A percentile compares a stretch with the other conserved stretches of the same genome.
These are phyloP conservation scores for Thalassaphorura encarpata DNA, from an alignment of 1,140 invertebrate species.

Conservation along the genomic window DNA sequence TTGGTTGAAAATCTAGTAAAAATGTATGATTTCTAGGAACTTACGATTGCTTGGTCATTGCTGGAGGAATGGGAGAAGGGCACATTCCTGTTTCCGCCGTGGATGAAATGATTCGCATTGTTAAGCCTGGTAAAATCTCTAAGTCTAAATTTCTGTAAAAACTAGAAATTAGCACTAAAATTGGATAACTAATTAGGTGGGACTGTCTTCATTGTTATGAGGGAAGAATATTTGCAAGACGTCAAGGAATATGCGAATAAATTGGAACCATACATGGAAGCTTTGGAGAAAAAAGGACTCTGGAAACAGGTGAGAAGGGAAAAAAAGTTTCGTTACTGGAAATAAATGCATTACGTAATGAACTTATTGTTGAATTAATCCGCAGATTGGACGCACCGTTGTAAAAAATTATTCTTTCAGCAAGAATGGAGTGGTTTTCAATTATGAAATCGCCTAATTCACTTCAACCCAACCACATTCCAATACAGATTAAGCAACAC, in stretches of 20 bases:
- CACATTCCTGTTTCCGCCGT: constrained; percentile 40
- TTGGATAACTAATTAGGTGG: too few relatives aligned
- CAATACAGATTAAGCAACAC: too few relatives aligned
- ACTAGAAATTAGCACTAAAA: too few relatives aligned
- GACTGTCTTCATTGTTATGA: constrained; percentile 39
- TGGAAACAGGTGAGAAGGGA: constrained; percentile 34
- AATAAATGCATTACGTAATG: not conserved
- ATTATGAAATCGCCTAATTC: constrained; percentile 18
- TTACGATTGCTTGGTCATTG: constrained; percentile 37
- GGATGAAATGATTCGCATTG: constrained; percentile 39
- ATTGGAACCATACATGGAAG: constrained; percentile 37
- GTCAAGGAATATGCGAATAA: constrained; percentile 38
- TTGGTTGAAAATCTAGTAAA: not conserved
- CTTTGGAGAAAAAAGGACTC: constrained; percentile 33
- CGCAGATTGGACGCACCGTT: constrained; percentile 32
- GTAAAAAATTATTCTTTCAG: constrained; percentile 37
- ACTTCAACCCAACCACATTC: too few relatives aligned
- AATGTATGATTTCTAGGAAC: constrained; percentile 33
- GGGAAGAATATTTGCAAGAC: constrained; percentile 39
- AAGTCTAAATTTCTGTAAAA: not conserved
- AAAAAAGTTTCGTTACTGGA: not conserved
- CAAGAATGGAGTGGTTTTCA: constrained; percentile 35
- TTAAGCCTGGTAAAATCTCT: constrained; percentile 33
- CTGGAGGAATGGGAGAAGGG: constrained; percentile 43
- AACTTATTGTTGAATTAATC: constrained; percentile 3